phyloP scores from a whole-genome alignment of 2,888 invertebrate genomes.

The Cecidostiba fungosa region DNA sequence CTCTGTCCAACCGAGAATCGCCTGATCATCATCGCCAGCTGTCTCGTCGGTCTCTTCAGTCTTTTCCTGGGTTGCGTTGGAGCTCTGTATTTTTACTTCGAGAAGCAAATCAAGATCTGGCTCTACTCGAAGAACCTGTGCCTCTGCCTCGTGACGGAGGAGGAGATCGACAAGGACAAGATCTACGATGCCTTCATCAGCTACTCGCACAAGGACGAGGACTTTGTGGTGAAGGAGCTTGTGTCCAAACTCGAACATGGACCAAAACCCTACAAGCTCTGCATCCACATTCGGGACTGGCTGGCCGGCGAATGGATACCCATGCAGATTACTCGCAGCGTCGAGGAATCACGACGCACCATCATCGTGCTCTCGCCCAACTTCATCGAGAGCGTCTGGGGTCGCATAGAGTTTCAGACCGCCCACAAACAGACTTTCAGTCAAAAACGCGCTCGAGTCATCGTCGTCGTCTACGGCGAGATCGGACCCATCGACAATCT shows the following conservation, averaged over 20 bases:
- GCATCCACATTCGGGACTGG: slow-evolving; percentile 89
- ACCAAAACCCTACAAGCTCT: slow-evolving; percentile 85
- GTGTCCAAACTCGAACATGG: slow-evolving; percentile 85
- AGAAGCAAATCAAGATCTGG: slow-evolving; percentile 86
- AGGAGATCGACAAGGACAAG: slow-evolving; percentile 86
- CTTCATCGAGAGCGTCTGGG: slow-evolving; percentile 89
- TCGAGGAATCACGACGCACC: slow-evolving; percentile 86
- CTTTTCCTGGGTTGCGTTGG: slow-evolving; percentile 80
- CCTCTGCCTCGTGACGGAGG: slow-evolving; percentile 85
- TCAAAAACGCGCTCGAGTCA: slow-evolving; percentile 86
- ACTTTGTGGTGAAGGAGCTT: slow-evolving; percentile 85
- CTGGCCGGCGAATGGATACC: slow-evolving; percentile 88
- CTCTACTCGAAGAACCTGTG: slow-evolving; percentile 84
- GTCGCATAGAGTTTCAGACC: slow-evolving; percentile 87
- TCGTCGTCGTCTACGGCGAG: slow-evolving; percentile 89
- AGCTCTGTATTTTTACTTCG: slow-evolving; percentile 81
- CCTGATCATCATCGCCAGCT: background rate
- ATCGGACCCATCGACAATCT: slow-evolving; percentile 83
- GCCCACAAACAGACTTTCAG: slow-evolving; percentile 87
- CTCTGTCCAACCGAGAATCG: slow-evolving; percentile 2
- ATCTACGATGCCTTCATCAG: slow-evolving; percentile 90
- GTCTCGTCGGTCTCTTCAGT: slow-evolving; percentile 69
- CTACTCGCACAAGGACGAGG: slow-evolving; percentile 89
- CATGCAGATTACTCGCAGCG: slow-evolving; percentile 85
- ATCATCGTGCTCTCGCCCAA: slow-evolving; percentile 87